phyloP scores from a whole-genome alignment of 2,113 vertebrate genomes.

The Aix galericulata region DNA sequence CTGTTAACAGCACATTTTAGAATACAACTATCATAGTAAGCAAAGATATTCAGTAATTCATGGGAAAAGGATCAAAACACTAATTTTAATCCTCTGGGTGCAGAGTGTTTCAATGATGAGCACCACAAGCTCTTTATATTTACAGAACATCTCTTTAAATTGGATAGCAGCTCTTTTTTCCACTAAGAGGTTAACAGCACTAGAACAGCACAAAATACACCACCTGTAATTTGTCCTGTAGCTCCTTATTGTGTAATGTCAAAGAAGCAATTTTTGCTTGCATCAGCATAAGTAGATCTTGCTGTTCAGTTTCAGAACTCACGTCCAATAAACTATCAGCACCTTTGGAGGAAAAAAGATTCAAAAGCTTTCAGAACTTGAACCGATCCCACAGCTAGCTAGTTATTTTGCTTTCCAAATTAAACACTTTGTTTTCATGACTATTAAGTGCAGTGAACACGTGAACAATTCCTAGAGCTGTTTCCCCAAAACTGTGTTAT shows the following conservation, averaged over 20 bases:
- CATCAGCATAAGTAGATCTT: conserved; percentile 83
- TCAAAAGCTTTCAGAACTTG: not conserved
- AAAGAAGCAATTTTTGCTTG: conserved; percentile 91
- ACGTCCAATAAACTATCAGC: conserved; percentile 78
- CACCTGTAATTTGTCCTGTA: conserved; percentile 90
- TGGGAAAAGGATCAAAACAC: conserved; percentile 43
- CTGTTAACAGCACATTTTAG: not conserved
- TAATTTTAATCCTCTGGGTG: not conserved
- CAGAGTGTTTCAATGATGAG: not conserved
- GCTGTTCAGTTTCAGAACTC: conserved; percentile 80
- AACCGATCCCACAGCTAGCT: not conserved
- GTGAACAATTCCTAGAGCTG: not conserved
- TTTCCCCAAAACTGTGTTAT: not conserved
- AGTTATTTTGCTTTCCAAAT: not conserved
- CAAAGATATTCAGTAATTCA: conserved; percentile 5
- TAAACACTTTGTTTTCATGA: not conserved
- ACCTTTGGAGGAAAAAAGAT: conserved; percentile 50
- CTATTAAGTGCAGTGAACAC: not conserved
- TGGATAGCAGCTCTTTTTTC: not conserved
- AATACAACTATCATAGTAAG: not conserved
- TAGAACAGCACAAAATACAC: conserved; percentile 24
- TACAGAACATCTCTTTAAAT: not conserved
- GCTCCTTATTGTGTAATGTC: conserved; percentile 90
- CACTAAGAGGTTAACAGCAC: not conserved
- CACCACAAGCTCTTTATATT: not conserved